Evolutionary conservation across 1,140 invertebrate species (phyloP).

Genomic region (Leptestheria dahalacensis): DNA sequence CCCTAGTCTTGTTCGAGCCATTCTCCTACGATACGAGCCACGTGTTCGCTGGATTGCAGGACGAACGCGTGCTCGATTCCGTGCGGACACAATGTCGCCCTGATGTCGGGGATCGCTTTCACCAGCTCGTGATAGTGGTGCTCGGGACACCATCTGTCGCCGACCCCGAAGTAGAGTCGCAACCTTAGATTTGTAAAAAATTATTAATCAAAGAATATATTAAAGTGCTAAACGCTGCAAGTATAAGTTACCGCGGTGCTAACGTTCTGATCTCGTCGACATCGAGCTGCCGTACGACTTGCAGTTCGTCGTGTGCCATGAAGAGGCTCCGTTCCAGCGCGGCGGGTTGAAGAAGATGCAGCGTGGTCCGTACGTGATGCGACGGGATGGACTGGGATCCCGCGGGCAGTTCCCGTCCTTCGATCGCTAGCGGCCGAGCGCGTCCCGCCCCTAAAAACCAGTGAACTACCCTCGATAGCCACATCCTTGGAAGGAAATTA

Average conservation of each 20-base stretch:
- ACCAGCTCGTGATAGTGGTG: slow-evolving; percentile 45
- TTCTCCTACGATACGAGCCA: slow-evolving; percentile 42
- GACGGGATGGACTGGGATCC: slow-evolving; percentile 32
- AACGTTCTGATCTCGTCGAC: slow-evolving; percentile 17
- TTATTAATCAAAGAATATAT: not conserved
- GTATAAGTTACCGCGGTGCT: not conserved
- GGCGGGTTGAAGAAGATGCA: slow-evolving; percentile 32
- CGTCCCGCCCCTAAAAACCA: slow-evolving; percentile 30
- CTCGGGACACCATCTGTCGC: slow-evolving; percentile 57
- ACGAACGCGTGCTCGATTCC: slow-evolving; percentile 61
- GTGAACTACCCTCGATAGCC: slow-evolving; percentile 35
- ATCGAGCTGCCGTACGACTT: slow-evolving; percentile 28
- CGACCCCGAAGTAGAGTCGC: slow-evolving; percentile 56
- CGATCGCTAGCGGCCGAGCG: not conserved
- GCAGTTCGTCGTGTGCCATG: slow-evolving; percentile 32
- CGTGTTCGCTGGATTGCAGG: slow-evolving; percentile 38
- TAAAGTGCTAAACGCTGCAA: not conserved
- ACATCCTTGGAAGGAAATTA: slow-evolving; percentile 36
- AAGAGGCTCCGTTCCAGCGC: slow-evolving; percentile 31
- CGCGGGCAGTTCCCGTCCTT: slow-evolving; percentile 27
- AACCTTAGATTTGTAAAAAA: slow-evolving; percentile 32
- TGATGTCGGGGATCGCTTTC: slow-evolving; percentile 38
- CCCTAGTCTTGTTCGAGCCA: slow-evolving; percentile 30
- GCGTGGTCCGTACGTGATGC: slow-evolving; percentile 26
- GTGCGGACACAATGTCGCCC: slow-evolving; percentile 45